A percentile compares a stretch with the other conserved stretches of the same genome.
phyloP scores from a whole-genome alignment of 1,140 invertebrate genomes.

The Drosophila ficusphila region DNA sequence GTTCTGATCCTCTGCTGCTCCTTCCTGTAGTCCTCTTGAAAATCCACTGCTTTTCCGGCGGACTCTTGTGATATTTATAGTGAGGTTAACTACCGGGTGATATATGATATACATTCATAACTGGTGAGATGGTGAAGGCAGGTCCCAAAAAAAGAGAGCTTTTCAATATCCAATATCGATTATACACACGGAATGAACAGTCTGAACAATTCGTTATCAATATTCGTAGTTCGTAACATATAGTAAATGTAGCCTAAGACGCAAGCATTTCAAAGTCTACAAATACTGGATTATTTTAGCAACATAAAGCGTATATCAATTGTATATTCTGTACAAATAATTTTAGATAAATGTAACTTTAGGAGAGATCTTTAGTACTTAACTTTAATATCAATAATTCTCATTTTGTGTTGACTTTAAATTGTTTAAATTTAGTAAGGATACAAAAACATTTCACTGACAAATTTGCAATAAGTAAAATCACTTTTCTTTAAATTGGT shows the following conservation, averaged over 20 bases:
- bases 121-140: conserved; percentile 55
- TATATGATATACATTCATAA: no score
- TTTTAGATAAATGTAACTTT: conserved; percentile 9
- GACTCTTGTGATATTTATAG: conserved; percentile 67
- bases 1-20: conserved; percentile 91
- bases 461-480: no score
- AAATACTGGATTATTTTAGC: conserved; percentile 9
- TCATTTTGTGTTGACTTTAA: neutral
- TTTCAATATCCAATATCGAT: conserved; percentile 33
- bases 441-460: no score
- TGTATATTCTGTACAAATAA: conserved; percentile 24
- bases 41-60: neutral
- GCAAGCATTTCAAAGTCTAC: conserved; percentile 52
- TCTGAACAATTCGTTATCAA: conserved; percentile 58
- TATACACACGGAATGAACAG: conserved; percentile 57
- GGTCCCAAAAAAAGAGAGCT: conserved; percentile 49
- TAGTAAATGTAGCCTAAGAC: conserved; percentile 36
- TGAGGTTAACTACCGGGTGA: conserved; percentile 58
- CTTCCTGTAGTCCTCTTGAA: conserved; percentile 86
- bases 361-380: conserved; percentile 14
- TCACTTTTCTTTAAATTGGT: neutral
- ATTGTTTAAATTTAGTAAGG: neutral
- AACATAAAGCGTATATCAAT: neutral
- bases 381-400: neutral
- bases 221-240: conserved; percentile 18